Evolutionary conservation across 2,797 vertebrate species (phyloP), one percentile per base, ranked within the genome.

Genomic region (Acanthopagrus latus): DNA sequence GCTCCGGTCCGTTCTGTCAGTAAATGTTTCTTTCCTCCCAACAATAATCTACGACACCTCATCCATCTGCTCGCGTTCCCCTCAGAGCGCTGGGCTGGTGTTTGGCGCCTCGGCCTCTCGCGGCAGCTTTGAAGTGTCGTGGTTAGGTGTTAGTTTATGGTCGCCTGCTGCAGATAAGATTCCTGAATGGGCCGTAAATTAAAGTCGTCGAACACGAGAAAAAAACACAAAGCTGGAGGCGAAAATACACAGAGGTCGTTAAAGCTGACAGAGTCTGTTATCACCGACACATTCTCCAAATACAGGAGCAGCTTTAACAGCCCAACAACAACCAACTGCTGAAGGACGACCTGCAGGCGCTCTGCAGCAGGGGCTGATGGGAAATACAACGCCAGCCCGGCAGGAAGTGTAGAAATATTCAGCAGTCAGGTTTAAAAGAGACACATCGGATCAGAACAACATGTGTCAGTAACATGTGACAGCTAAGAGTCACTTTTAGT

Each of bases 211-310:
- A 43, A 64, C 25, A 52, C n/a, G n/a, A 16, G 50, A 68, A 29
- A 13, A 56, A 38, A 50, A 79, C 55, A 54, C 17, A 18, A 51
- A 55, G 74, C 86, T 80, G 48, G 12, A 80, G 83, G 88, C 71
- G 5, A 44, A 81, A 84, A 73, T 47, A 46, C 67, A 44, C 41
- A 2, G 70, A 67, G 76, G 73, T 77, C 8, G 38, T 86, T 80
- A 82, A 63, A 68, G 5, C 69, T 64, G 60, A 78, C 60, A 58
- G 54, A 48, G 81, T 71, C 75, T 85, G 73, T 87, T 79, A 83
- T 87, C 87, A 80, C 44, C 83, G 70, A 38, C 54, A 71, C 85
- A 87, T 86, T 90, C 85, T 85, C 78, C 72, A 78, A 79, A 87
- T 77, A 83, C 70, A 80, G 44, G 69, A 80, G 47, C 5, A 47